Percentiles rank a stretch among this genome's conserved stretches.
Conservation (phyloP, 2,797 vertebrate species). For the Sparus aurata region DNA sequence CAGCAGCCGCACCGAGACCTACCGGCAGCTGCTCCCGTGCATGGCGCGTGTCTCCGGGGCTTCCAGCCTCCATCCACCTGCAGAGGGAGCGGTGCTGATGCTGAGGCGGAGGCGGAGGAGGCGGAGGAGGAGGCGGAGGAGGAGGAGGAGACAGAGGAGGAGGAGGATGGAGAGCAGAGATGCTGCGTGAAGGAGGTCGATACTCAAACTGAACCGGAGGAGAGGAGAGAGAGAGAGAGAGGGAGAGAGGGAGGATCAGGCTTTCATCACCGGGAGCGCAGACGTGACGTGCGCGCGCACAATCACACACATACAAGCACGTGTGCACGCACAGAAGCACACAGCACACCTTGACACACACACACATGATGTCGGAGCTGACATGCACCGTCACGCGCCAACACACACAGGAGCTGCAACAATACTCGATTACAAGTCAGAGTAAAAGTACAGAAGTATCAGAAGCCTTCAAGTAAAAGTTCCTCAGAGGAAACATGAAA, state of each 20-base stretch:
- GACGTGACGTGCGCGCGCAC: conserved; percentile 48
- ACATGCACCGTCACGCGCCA: too few species aligned
- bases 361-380: too few species aligned
- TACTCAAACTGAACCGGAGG: conserved; percentile 51
- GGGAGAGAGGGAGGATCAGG: background rate
- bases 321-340: background rate
- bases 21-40: conserved; percentile 60
- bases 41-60: conserved; percentile 64
- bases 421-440: too few species aligned
- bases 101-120: background rate
- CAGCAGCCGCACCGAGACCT: conserved; percentile 42
- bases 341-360: too few species aligned
- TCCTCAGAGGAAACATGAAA: too few species aligned
- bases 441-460: too few species aligned
- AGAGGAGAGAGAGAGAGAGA: background rate
- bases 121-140: conserved; percentile 22
- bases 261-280: conserved; percentile 27
- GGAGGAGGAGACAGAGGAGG: conserved; percentile 40
- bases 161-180: conserved; percentile 53
- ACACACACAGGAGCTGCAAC: too few species aligned
- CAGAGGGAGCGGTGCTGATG: conserved; percentile 58
- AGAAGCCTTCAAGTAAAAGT: too few species aligned
- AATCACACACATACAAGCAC: background rate
- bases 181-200: conserved; percentile 63
- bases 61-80: conserved; percentile 72